A percentile compares a stretch with the other conserved stretches of the same genome.
phyloP scores from a whole-genome alignment of 2,113 vertebrate species.

The Oplegnathus fasciatus region DNA sequence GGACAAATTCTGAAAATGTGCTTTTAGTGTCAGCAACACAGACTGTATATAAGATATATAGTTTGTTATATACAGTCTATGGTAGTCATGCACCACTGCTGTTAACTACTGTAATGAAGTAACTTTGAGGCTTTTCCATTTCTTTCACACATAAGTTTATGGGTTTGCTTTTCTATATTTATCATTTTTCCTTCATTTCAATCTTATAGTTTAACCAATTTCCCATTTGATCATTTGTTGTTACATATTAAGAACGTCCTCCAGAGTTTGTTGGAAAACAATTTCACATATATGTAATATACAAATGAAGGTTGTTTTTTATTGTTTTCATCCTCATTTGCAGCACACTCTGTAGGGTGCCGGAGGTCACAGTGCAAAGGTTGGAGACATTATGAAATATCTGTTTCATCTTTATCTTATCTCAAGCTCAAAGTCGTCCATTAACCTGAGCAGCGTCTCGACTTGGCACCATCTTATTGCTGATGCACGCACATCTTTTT shows the following conservation, averaged over 20 bases:
- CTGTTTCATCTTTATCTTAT: conserved; percentile 58
- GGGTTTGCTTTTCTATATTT: not conserved
- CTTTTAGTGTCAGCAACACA: too few relatives aligned
- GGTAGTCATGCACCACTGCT: too few relatives aligned
- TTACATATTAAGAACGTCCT: not conserved
- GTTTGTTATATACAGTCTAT: too few relatives aligned
- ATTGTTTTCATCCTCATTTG: too few relatives aligned
- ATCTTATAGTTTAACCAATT: not conserved
- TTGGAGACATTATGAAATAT: not conserved
- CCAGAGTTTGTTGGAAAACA: not conserved
- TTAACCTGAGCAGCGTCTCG: too few relatives aligned
- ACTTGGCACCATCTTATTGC: not conserved
- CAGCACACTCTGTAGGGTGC: not conserved
- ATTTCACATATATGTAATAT: not conserved
- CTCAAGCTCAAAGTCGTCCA: conserved; percentile 56
- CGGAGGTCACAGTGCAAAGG: conserved; percentile 37
- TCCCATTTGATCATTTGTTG: not conserved
- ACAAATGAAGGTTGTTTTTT: not conserved
- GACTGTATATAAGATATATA: too few relatives aligned
- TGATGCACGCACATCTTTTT: conserved; percentile 4
- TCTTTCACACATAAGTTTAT: too few relatives aligned
- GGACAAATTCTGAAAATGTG: too few relatives aligned
- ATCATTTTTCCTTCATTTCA: not conserved
- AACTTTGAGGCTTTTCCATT: too few relatives aligned
- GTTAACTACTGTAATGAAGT: too few relatives aligned